Percentiles rank a stretch among this genome's conserved stretches.
Evolutionary conservation across 2,888 invertebrate species (phyloP).

Genomic region (Onchidella celtica): DNA sequence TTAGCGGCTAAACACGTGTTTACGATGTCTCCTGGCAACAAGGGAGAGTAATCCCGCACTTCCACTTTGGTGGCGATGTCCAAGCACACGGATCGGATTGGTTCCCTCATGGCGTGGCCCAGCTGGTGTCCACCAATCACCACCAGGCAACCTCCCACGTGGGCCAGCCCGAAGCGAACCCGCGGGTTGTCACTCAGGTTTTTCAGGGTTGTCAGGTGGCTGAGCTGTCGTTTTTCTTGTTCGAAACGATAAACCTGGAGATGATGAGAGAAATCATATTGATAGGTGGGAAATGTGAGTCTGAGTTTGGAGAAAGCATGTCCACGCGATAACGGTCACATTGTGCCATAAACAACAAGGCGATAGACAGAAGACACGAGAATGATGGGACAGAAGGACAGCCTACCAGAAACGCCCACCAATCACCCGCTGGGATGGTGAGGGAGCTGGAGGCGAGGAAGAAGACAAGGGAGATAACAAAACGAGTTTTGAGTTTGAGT

Average conservation of each 20-base stretch:
- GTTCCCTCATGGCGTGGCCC: conserved; percentile 41
- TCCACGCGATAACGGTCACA: too few relatives aligned
- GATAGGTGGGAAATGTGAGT: neutral
- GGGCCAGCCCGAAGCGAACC: conserved; percentile 45
- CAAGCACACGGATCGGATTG: conserved; percentile 45
- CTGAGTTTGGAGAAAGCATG: neutral
- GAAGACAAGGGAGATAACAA: too few relatives aligned
- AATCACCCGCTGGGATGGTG: too few relatives aligned
- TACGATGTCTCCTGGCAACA: conserved; percentile 48
- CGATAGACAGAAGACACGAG: too few relatives aligned
- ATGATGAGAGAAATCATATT: neutral
- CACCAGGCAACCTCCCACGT: conserved; percentile 45
- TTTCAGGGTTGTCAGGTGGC: conserved; percentile 38
- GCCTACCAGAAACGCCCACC: too few relatives aligned
- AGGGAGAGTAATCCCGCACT: conserved; percentile 44
- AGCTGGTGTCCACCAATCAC: conserved; percentile 47
- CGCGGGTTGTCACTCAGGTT: conserved; percentile 46
- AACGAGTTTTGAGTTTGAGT: too few relatives aligned
- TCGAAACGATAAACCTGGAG: conserved; percentile 43
- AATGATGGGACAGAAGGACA: too few relatives aligned
- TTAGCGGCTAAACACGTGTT: conserved; percentile 47
- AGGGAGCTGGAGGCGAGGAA: too few relatives aligned
- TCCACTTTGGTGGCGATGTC: conserved; percentile 48
- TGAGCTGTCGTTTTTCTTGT: conserved; percentile 32
- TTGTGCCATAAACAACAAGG: too few relatives aligned